Base-by-base conservation (phyloP, 1,140 invertebrate species). In the Dendrolimus punctatus region DNA sequence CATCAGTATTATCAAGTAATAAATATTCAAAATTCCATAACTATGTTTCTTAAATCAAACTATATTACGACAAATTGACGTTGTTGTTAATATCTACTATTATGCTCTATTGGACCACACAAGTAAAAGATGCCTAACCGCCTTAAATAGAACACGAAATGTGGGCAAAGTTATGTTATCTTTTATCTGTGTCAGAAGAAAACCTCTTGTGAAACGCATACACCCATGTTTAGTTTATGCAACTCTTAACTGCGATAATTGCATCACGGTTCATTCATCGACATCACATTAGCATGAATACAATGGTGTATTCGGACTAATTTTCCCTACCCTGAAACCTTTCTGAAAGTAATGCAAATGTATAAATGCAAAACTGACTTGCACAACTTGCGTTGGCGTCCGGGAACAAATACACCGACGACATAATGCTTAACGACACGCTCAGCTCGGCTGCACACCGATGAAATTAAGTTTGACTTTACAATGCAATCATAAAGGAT, bases 211-310 rank as follows among this genome's bases (percentile, higher is more conserved):
- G 54, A 49, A 60, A 56, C 41, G 41, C 46, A 43, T 36, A 58
- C 53, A 49, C 51, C n/a, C 48, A 53, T 56, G 54, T 60, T 50
- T 51, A 38, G 42, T 41, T 66, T 64, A 63, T 68, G 64, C 56
- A 73, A 76, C 58, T 60, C 44, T 56, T 60, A 51, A 58, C 67
- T 62, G 58, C 55, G 57, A 57, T 56, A 39, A 53, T 58, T 64
- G 57, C 66, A 63, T 59, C 63, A 64, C 60, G 55, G 66, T 59
- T 59, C 65, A 64, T 40, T 61, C 62, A 65, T 65, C 61, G 51
- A 60, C 53, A 51, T 49, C 50, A 60, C 57, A 73, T 76, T 76
- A 67, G 61, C 67, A 76, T 74, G 53, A 49, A 66, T 49, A 71
- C 71, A 76, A 74, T 72, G 64, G 56, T 45, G 45, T 54, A 54